Evolutionary conservation across 1,140 invertebrate species (phyloP), one percentile per base, ranked within the genome.

Genomic region (Neodiprion virginianus): DNA sequence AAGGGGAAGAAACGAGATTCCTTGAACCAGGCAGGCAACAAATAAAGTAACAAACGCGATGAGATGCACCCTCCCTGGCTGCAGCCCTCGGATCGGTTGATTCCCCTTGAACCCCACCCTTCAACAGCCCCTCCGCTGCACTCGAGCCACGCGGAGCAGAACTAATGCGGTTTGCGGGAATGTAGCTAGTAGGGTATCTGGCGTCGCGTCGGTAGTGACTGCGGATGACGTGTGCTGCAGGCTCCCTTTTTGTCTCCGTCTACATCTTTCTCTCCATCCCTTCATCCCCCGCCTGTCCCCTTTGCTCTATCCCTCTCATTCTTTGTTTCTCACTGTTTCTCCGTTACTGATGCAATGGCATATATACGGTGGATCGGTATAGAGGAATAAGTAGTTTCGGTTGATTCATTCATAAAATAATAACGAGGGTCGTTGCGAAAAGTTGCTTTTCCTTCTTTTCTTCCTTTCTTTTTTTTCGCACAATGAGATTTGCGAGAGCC

Each of bases 101-200:
- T 11, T 14, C 21, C 67, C 8, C 67, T 69, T 47, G 67, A 21
- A 69, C 17, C 67, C 8, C 67, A 14, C 61, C 28, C 53, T 61
- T 61, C 53, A 61, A 4, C 53, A 40, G 28, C 28, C 67, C 21
- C 11, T 47, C 40, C 8, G 17, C 67, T 69, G 67, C 67, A 69
- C 67, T 69, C 67, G 67, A 21, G 40, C 17, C 67, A 23, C 67
- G 21, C 67, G 67, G 40, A 69, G 67, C 67, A 69, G 67, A 69
- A 69, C 67, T 69, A 69, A 69, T 47, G 67, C 40, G 40, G 67
- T 69, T 69, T 69, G 40, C 67, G 67, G 67, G 67, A 61, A 61
- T 61, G 53, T 61, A 61, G 53, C 11, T 14, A 17, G 53, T 21
- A 21, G 17, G 17, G 17, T 61, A 61, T 61, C 53, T 61, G 53